Base-by-base conservation (phyloP, 2,797 vertebrate species). In the Urosaurus nigricauda region DNA sequence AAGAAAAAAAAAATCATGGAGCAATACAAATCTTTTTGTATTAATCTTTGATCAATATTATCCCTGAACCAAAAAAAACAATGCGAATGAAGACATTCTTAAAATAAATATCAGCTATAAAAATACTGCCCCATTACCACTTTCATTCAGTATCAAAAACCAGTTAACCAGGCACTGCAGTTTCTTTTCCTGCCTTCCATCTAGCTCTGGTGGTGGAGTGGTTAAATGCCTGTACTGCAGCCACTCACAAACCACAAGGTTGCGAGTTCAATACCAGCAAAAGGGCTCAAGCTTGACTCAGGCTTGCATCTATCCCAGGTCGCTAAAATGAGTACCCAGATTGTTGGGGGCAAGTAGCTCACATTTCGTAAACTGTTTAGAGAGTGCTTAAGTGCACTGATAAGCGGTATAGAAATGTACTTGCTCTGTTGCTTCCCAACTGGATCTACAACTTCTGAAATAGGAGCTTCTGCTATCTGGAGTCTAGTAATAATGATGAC, bases 31-130 rank as follows among this genome's bases (percentile, higher is more conserved):
- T 65, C n/a, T 19, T 80, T 29, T 21, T n/a, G n/a, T n/a, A n/a
- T n/a, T n/a, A n/a, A n/a, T 24, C 11, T 79, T 26, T 81, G 56
- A 21, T 74, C 58, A 86, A 53, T 88, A 65, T 75, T 80, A 5
- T 21, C 24, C 16, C 60, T 47, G 37, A 82, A 82, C 32, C 53
- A 63, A 81, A 17, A 14, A 78, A 43, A 5, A n/a, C n/a, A n/a
- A 12, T 77, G 60, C 40, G 29, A 60, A 47, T 47, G 21, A 77
- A 47, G 74, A 24, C 21, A 73, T 35, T 56, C 51, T 17, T 51
- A 79, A 68, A 53, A 21, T 2, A n/a, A 79, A 0, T 24, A 35
- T 4, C 26, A 83, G 3, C 8, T 47, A 68, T 74, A 16, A n/a
- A 81, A 74, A 86, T 77, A 74, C 11, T 35, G 37, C 6, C 5